These are phyloP conservation scores for Diaprepes abbreviatus DNA, from an alignment of 2,888 invertebrate species.

Conservation along the genomic window DNA sequence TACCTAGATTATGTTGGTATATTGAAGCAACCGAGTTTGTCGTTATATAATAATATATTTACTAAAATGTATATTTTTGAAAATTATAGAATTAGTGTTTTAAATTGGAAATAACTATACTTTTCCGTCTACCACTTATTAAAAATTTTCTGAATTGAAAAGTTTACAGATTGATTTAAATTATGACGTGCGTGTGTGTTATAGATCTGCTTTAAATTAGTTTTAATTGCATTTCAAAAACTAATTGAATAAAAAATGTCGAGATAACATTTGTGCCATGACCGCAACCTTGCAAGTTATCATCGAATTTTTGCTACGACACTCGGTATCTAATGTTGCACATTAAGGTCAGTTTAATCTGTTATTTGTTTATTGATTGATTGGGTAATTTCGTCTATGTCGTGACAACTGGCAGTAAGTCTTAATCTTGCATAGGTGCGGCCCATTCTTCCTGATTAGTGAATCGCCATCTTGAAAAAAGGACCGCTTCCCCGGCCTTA, in stretches of 20 bases:
- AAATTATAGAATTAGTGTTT: too few relatives aligned
- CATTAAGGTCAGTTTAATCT: conserved; percentile 48
- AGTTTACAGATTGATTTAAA: too few relatives aligned
- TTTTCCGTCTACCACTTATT: too few relatives aligned
- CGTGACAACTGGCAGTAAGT: conserved; percentile 62
- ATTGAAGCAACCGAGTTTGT: too few relatives aligned
- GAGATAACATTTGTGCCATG: conserved; percentile 37
- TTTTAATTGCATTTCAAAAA: conserved; percentile 23
- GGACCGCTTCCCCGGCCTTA: conserved; percentile 60
- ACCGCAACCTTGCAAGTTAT: conserved; percentile 47
- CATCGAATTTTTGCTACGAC: conserved; percentile 43
- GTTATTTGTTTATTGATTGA: conserved; percentile 59
- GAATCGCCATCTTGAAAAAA: conserved; percentile 65
- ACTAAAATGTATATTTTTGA: too few relatives aligned
- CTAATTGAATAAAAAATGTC: conserved; percentile 1
- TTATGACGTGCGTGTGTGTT: too few relatives aligned
- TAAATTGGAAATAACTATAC: too few relatives aligned
- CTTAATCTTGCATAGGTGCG: conserved; percentile 60
- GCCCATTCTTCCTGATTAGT: conserved; percentile 67
- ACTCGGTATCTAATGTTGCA: conserved; percentile 38
- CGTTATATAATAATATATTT: too few relatives aligned
- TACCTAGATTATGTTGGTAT: neutral
- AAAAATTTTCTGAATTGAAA: too few relatives aligned
- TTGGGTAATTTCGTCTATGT: conserved; percentile 59
- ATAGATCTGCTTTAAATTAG: too few relatives aligned